Base-by-base conservation (phyloP, 2,113 vertebrate species). In the Leptobrachium leishanense region DNA sequence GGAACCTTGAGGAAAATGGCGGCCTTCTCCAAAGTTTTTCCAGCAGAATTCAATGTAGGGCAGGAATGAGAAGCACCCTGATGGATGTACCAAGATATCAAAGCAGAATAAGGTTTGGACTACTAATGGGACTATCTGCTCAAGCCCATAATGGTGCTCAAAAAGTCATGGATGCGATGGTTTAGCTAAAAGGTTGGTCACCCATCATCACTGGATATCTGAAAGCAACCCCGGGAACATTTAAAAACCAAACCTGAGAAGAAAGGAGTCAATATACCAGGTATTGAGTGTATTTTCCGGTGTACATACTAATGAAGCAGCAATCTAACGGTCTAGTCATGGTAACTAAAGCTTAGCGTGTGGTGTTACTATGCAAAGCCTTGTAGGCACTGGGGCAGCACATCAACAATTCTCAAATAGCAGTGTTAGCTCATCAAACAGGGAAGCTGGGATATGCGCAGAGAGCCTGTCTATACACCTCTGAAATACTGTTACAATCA, bases 401-500 rank as follows among this genome's bases (percentile, higher is more conserved):
- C 55, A 59, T 12, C 3, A 11, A 59, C 10, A 15, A 15, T 59
- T 13, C 13, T 4, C 9, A 59, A 59, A 13, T 59, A 59, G 10
- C 13, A 59, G 55, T 59, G 10, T 59, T 8, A 59, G 55, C 55
- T 59, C 10, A 59, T 15, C 55, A 59, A 11, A 59, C 13, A 59
- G 50, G 12, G 6, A 31, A 11, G 1, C 55, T 59, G 11, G 43
- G 54, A 63, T 77, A 77, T 63, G 43, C 68, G 70, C 44, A 57
- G 9, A 40, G 42, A 69, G 53, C 53, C 76, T 9, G 12, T 59
- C 43, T 50, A 68, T n/a, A 69, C 41, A n/a, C 53, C 75, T 59
- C 42, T 59, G 39, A n/a, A 67, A 66, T 66, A 65, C 55, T 39
- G 44, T 63, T 70, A 15, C 40, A 46, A 6, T 50, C 15, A 20